A percentile compares a stretch with the other conserved stretches of the same genome.
phyloP scores from a whole-genome alignment of 2,797 vertebrate species.

The Pangasius macronema region DNA sequence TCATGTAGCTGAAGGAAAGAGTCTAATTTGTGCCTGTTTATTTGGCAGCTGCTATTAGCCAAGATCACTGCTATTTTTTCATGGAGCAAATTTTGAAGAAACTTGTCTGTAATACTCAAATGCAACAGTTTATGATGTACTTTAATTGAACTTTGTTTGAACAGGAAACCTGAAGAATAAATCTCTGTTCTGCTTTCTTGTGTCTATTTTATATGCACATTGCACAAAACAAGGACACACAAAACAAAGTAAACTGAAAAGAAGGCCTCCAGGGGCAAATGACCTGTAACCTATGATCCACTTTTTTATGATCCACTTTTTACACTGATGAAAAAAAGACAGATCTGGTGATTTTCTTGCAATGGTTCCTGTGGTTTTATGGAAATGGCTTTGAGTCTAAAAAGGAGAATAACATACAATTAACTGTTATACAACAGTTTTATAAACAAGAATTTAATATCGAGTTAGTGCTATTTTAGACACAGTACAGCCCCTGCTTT shows the following conservation, averaged over 20 bases:
- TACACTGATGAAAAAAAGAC: background rate
- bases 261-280: background rate
- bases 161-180: background rate
- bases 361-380: background rate
- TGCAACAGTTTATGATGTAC: background rate
- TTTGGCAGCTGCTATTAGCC: too few relatives aligned
- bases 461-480: background rate
- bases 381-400: background rate
- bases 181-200: background rate
- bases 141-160: background rate
- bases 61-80: background rate
- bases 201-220: background rate
- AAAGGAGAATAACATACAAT: too few relatives aligned
- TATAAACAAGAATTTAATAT: background rate
- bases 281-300: background rate
- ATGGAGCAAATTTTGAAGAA: background rate
- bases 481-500: too few relatives aligned
- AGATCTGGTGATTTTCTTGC: background rate
- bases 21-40: background rate
- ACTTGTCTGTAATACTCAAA: background rate
- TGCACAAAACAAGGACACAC: background rate
- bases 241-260: background rate
- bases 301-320: background rate
- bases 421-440: too few relatives aligned
- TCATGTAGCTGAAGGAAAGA: background rate